Evolutionary conservation across 2,888 invertebrate genomes (phyloP).

Genomic region (Drosophila seclusa): DNA sequence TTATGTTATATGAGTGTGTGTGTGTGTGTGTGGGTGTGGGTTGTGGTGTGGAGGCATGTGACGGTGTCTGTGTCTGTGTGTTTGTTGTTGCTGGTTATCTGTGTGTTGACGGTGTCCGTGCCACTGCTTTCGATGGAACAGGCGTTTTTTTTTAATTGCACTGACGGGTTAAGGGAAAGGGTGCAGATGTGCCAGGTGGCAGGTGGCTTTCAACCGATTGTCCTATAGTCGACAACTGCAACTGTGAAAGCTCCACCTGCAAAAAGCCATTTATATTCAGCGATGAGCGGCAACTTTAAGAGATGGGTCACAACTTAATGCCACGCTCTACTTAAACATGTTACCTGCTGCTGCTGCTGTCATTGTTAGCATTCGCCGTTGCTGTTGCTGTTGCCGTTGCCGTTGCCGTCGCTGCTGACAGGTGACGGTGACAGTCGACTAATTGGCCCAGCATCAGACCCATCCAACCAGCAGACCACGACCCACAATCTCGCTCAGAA

Average conservation of each 20-base stretch:
- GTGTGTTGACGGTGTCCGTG: conserved; percentile 7
- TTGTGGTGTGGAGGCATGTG: conserved; percentile 16
- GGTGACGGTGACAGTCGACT: conserved; percentile 65
- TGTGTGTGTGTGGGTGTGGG: background rate
- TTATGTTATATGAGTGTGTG: conserved; percentile 18
- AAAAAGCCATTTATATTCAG: conserved; percentile 57
- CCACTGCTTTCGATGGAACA: conserved; percentile 11
- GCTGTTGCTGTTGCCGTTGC: conserved; percentile 19
- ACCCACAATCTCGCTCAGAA: conserved; percentile 50
- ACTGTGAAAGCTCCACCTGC: conserved; percentile 13
- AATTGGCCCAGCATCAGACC: conserved; percentile 57
- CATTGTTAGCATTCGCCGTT: conserved; percentile 32
- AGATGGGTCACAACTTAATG: conserved; percentile 53
- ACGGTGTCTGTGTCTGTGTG: conserved; percentile 18
- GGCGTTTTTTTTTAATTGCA: conserved; percentile 50
- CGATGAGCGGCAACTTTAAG: conserved; percentile 52
- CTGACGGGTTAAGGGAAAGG: background rate
- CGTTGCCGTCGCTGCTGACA: conserved; percentile 32
- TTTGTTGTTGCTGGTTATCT: conserved; percentile 32
- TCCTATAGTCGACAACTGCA: conserved; percentile 25
- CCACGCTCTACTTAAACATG: conserved; percentile 53
- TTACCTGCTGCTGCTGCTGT: conserved; percentile 34
- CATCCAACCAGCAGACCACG: conserved; percentile 38
- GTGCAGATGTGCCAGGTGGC: background rate
- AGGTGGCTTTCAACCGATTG: conserved; percentile 13